Evolutionary conservation across 2,797 vertebrate genomes (phyloP).

Genomic region (Cheirogaleus major): DNA sequence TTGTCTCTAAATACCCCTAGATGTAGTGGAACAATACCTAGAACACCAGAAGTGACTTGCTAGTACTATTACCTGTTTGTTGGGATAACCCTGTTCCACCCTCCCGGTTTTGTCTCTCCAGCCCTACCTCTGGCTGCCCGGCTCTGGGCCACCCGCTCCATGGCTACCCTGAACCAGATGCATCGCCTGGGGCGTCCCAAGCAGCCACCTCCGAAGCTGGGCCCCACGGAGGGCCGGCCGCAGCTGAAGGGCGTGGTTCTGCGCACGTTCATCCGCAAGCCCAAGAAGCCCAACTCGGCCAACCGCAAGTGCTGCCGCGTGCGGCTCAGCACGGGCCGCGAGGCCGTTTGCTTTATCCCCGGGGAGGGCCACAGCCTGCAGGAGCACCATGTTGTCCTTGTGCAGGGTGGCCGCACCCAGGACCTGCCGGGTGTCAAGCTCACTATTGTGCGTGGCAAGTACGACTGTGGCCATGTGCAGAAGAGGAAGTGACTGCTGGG

Average conservation of each 20-base stretch:
- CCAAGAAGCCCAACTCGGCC: conserved; percentile 97
- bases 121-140: conserved; percentile 23
- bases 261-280: conserved; percentile 94
- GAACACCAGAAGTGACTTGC: neutral
- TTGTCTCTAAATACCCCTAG: neutral
- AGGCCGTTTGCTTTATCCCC: conserved; percentile 92
- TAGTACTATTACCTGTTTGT: neutral
- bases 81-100: neutral
- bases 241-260: conserved; percentile 93
- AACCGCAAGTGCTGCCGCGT: conserved; percentile 95
- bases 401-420: conserved; percentile 93
- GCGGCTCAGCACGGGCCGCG: conserved; percentile 91
- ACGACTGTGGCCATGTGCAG: conserved; percentile 95
- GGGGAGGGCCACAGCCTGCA: conserved; percentile 96
- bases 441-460: conserved; percentile 92
- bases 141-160: conserved; percentile 70
- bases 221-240: conserved; percentile 88
- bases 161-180: conserved; percentile 97
- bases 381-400: conserved; percentile 94
- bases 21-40: neutral
- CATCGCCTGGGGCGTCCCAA: conserved; percentile 89
- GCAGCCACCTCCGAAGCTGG: accelerated
- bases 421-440: conserved; percentile 95
- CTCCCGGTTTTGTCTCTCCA: neutral
- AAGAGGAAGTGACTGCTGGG: conserved; percentile 87